phyloP scores from a whole-genome alignment of 2,113 vertebrate genomes.

The Corythornis cristatus region DNA sequence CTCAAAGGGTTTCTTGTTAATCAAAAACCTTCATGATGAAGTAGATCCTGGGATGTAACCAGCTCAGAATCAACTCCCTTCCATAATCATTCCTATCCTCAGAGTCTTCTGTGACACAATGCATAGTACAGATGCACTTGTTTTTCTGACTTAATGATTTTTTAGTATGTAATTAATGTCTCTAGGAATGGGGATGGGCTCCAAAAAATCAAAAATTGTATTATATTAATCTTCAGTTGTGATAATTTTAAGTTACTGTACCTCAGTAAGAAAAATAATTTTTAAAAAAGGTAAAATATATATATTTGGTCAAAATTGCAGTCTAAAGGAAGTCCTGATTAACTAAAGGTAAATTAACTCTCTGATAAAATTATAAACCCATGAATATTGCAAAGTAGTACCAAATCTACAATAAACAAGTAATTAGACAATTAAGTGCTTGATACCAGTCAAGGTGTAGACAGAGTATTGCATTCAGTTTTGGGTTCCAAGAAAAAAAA shows the following conservation, averaged over 20 bases:
- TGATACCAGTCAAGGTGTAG: not conserved
- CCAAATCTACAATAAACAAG: not conserved
- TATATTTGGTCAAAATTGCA: not conserved
- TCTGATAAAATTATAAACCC: not conserved
- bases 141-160: not conserved
- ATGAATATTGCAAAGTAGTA: not conserved
- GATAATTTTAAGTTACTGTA: not conserved
- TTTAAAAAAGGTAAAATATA: not conserved
- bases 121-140: not conserved
- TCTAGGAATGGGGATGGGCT: not conserved
- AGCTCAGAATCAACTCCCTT: not conserved
- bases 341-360: not conserved
- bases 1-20: not conserved
- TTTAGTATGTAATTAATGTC: not conserved
- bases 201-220: not conserved
- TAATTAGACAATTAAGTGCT: not conserved
- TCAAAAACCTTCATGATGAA: not conserved
- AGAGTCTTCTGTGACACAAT: not conserved
- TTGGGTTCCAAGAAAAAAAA: not conserved
- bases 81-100: not conserved
- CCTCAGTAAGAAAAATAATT: not conserved
- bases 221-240: not conserved
- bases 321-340: not conserved
- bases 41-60: not conserved
- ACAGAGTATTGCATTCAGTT: not conserved